Evolutionary conservation across 2,888 invertebrate species (phyloP).

Genomic region (Trichacis sp.): DNA sequence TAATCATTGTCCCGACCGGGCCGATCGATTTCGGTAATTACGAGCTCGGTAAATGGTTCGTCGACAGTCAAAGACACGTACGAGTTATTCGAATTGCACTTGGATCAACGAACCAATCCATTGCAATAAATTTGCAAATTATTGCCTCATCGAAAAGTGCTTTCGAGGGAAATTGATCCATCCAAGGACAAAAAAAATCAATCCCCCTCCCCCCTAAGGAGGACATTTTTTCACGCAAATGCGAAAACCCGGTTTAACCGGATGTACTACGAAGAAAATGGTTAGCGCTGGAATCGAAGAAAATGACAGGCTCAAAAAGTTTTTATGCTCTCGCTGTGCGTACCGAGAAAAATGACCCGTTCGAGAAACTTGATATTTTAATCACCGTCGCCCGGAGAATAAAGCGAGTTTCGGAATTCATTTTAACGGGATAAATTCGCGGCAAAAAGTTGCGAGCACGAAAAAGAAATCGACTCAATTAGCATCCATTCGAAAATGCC

Average conservation of each 20-base stretch:
- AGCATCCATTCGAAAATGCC: no score
- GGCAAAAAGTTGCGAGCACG: background rate
- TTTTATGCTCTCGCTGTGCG: background rate
- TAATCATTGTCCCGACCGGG: background rate
- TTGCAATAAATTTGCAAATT: background rate
- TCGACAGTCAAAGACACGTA: background rate
- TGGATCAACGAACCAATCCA: background rate
- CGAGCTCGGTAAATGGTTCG: background rate
- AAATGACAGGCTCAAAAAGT: background rate
- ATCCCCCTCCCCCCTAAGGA: no score
- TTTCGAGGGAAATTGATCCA: background rate
- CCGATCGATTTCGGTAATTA: slow-evolving; percentile 7
- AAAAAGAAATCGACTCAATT: background rate
- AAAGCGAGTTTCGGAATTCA: no score
- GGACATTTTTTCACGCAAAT: slow-evolving; percentile 55
- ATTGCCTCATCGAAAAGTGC: background rate
- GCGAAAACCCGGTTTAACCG: slow-evolving; percentile 18
- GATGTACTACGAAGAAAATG: slow-evolving; percentile 11
- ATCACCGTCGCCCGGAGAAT: background rate
- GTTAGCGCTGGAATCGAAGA: background rate
- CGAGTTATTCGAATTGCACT: no score
- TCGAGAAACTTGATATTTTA: background rate
- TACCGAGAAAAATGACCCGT: background rate
- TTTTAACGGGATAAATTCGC: background rate
- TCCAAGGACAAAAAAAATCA: background rate